phyloP scores from a whole-genome alignment of 2,113 vertebrate species.

The Sturnus vulgaris region DNA sequence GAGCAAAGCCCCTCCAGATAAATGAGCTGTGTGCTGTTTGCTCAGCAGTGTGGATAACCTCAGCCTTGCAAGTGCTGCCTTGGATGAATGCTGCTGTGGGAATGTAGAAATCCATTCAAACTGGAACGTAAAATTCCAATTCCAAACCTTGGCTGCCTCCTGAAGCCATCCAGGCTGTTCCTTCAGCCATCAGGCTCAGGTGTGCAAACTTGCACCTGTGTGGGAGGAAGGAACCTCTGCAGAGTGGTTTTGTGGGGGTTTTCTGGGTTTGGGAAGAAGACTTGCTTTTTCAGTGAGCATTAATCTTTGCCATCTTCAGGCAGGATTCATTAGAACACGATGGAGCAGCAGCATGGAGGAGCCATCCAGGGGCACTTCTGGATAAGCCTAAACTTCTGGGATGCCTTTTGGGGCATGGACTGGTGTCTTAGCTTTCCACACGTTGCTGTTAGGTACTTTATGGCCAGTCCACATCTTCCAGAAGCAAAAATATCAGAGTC shows the following conservation, averaged over 20 bases:
- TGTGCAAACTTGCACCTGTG: not conserved
- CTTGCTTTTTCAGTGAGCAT: not conserved
- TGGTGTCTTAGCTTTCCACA: not conserved
- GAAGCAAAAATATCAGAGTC: not conserved
- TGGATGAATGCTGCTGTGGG: not conserved
- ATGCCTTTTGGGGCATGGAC: not conserved
- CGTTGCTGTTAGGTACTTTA: not conserved
- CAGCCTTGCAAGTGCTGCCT: not conserved
- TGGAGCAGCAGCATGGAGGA: not conserved
- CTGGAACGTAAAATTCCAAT: not conserved
- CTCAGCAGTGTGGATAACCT: not conserved
- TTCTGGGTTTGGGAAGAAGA: not conserved
- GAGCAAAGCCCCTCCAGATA: constrained; percentile 31
- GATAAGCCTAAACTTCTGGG: not conserved
- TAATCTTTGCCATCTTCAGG: not conserved
- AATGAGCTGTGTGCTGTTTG: constrained; percentile 8
- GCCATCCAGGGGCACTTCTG: not conserved
- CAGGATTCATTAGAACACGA: not conserved
- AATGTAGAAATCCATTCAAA: not conserved
- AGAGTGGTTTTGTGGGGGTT: not conserved
- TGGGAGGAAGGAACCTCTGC: not conserved
- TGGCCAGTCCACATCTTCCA: not conserved
- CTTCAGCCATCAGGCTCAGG: not conserved
- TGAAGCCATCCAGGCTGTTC: not conserved
- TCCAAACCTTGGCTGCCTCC: not conserved